Evolutionary conservation across 2,113 vertebrate species (phyloP), one percentile per base, ranked within the genome.

Genomic region (Carassius auratus): DNA sequence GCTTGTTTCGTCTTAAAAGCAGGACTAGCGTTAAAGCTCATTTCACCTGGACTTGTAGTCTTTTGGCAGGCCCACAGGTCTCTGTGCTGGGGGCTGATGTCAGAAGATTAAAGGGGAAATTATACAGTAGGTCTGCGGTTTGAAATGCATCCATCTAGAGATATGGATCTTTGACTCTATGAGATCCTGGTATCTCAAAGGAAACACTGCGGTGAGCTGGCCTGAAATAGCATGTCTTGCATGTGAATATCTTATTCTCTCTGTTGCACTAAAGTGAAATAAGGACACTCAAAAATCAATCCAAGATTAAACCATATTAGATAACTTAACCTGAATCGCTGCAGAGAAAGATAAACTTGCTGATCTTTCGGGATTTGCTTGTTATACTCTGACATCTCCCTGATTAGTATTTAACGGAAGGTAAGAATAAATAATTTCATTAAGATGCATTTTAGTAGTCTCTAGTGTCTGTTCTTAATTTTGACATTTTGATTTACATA

Each of bases 101-200:
- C 59, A 13, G 78, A 66, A 80, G 78, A 80, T 66, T 75, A 50
- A 75, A 75, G 42, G 59, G 36, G 5, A 80, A 80, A 80, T 66
- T 64, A 80, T 80, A 30, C 77, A 80, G 78, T 30, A 80, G 21
- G 38, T 80, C 59, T 80, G 78, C 48, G 59, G 38, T 64, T 80
- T 64, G 78, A 64, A 80, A 66, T 64, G 0, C 23, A 48, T 80
- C 77, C 77, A 64, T 8, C 36, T 19, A 64, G 77, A 80, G 77
- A 80, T 80, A 64, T 14, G 4, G n/a, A 80, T 64, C 38, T 80
- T 80, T 80, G 78, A 75, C 21, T 75, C 9, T 48, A 19, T 64
- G 61, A 12, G 38, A 17, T 64, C 64, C 64, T 26, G n/a, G n/a
- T 80, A 48, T 64, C 78, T 80, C 59, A 80, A 80, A 64, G 2